These are phyloP conservation scores for Acanthiza pusilla DNA, from an alignment of 2,797 vertebrate genomes.

Conservation along the genomic window DNA sequence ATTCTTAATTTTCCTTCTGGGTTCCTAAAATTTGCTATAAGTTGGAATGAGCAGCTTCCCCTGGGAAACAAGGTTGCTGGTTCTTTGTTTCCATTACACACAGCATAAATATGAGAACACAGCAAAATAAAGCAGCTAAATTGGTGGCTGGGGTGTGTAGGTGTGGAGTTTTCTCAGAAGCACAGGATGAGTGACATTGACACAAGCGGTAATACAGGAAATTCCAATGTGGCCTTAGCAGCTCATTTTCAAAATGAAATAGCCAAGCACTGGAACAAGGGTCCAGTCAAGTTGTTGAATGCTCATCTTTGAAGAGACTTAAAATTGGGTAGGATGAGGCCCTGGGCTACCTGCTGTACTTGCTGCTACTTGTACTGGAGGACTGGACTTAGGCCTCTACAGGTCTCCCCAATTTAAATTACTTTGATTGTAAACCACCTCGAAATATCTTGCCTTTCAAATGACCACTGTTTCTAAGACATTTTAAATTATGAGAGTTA, in stretches of 20 bases:
- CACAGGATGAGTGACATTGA: neutral
- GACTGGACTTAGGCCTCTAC: neutral
- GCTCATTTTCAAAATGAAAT: neutral
- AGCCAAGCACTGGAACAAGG: neutral
- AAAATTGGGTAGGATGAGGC: neutral
- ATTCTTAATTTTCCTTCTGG: neutral
- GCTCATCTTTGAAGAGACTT: neutral
- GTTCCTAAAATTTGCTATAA: neutral
- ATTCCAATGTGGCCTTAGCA: constrained; percentile 22
- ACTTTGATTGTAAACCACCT: neutral
- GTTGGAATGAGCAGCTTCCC: neutral
- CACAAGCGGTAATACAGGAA: neutral
- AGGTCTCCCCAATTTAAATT: neutral
- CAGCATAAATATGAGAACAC: neutral
- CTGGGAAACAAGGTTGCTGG: neutral
- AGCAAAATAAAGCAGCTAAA: neutral
- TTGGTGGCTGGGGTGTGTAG: accelerated
- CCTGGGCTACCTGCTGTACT: neutral
- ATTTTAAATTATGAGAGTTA: neutral
- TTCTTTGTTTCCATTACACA: neutral
- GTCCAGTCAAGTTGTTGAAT: neutral
- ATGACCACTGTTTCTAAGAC: neutral
- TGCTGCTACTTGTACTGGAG: neutral
- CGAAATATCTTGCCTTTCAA: neutral
- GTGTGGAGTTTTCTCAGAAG: neutral